Conservation (phyloP, 2,888 invertebrate genomes). For the Gerris lacustris region DNA sequence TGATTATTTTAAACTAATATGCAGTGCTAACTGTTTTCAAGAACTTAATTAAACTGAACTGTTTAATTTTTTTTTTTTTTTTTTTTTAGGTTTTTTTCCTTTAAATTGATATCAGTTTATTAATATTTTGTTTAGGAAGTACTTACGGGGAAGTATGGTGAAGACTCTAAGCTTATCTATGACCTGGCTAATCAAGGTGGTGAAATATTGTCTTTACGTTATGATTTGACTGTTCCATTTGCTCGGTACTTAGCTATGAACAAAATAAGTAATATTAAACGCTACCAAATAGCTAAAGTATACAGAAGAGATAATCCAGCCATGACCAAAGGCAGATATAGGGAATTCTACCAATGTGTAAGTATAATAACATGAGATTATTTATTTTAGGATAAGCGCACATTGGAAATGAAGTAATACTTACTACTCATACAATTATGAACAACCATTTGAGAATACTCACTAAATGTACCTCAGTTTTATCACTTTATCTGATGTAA, state of each 20-base stretch:
- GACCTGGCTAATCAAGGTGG: constrained; percentile 98
- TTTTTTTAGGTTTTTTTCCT: no score
- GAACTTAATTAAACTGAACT: no score
- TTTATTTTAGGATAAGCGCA: not conserved
- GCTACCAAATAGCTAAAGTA: constrained; percentile 98
- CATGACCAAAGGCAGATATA: constrained; percentile 86
- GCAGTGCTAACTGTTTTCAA: no score
- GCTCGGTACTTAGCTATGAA: constrained; percentile 97
- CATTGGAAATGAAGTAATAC: not conserved
- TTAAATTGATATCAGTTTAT: not conserved
- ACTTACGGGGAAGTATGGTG: constrained; percentile 96
- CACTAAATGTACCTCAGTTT: no score
- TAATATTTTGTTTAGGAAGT: constrained; percentile 58
- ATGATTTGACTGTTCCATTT: constrained; percentile 96
- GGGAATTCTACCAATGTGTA: constrained; percentile 99
- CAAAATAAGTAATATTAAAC: constrained; percentile 82
- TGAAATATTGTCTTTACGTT: constrained; percentile 86
- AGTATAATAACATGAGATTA: constrained; percentile 39
- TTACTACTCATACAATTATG: no score
- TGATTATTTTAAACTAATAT: no score
- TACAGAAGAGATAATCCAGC: constrained; percentile 96
- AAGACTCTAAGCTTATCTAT: constrained; percentile 97
- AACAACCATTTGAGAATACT: no score
- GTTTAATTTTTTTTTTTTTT: no score
- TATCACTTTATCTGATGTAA: no score